These are phyloP conservation scores for Notamacropus eugenii DNA, from an alignment of 2,797 vertebrate species.

Conservation along the genomic window DNA sequence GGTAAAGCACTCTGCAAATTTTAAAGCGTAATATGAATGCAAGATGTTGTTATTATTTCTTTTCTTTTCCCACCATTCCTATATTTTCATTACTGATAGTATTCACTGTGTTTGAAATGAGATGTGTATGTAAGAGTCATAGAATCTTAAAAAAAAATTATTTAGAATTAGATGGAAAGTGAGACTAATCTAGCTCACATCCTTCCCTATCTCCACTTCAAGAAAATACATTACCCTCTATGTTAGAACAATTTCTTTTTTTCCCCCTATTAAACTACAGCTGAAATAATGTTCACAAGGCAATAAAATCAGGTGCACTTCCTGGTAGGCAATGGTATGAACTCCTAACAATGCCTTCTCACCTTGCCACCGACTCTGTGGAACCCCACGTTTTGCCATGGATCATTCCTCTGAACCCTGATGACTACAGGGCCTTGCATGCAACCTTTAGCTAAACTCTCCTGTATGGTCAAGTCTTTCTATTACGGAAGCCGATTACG, in stretches of 20 bases:
- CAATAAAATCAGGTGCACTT: neutral
- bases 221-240: neutral
- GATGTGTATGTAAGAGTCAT: neutral
- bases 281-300: neutral
- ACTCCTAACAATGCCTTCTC: neutral
- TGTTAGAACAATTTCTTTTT: neutral
- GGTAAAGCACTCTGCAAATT: neutral
- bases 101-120: neutral
- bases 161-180: neutral
- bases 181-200: neutral
- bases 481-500: neutral
- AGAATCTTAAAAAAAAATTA: neutral
- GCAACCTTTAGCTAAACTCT: neutral
- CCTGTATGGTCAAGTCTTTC: neutral
- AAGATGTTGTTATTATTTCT: neutral
- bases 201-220: neutral
- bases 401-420: neutral
- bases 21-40: neutral
- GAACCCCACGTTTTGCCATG: neutral
- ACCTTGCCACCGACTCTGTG: neutral
- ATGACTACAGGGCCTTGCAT: neutral
- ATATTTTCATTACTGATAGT: neutral
- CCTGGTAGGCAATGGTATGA: neutral
- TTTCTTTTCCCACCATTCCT: neutral
- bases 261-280: neutral